A percentile compares a stretch with the other conserved stretches of the same genome.
Conservation (phyloP, 2,113 vertebrate genomes). For the Prinia subflava region DNA sequence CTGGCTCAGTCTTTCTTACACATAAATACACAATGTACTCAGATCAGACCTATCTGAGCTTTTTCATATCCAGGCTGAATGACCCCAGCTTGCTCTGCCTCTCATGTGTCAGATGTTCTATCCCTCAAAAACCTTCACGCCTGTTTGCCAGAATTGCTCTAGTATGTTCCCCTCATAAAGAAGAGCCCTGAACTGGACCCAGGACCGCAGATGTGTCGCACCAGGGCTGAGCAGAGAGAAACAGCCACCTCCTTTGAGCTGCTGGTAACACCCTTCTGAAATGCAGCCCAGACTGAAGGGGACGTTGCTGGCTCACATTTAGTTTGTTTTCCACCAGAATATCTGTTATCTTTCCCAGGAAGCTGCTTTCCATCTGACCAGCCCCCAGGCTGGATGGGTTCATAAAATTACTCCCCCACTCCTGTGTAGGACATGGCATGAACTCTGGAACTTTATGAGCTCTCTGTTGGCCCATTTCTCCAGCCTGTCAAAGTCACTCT, state of each 20-base stretch:
- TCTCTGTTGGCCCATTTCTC: neutral
- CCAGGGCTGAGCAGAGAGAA: neutral
- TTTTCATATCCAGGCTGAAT: neutral
- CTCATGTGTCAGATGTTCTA: neutral
- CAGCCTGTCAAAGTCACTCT: neutral
- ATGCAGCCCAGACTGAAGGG: neutral
- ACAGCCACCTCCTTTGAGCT: neutral
- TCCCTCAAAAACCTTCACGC: neutral
- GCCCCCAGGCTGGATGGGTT: neutral
- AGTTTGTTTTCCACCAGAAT: neutral
- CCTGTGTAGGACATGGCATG: neutral
- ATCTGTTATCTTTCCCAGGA: fast-evolving
- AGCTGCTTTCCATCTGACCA: neutral
- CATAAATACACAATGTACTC: neutral
- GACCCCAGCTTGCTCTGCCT: neutral
- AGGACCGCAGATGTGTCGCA: neutral
- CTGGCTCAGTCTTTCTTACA: neutral
- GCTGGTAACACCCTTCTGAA: neutral
- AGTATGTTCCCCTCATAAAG: neutral
- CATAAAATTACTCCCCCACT: neutral
- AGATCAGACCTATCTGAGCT: neutral
- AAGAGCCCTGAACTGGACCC: neutral
- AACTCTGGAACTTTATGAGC: neutral
- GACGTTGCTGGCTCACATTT: neutral
- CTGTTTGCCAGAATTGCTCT: neutral